Conservation (phyloP, 2,888 invertebrate species). For the Drosophila monieri region DNA sequence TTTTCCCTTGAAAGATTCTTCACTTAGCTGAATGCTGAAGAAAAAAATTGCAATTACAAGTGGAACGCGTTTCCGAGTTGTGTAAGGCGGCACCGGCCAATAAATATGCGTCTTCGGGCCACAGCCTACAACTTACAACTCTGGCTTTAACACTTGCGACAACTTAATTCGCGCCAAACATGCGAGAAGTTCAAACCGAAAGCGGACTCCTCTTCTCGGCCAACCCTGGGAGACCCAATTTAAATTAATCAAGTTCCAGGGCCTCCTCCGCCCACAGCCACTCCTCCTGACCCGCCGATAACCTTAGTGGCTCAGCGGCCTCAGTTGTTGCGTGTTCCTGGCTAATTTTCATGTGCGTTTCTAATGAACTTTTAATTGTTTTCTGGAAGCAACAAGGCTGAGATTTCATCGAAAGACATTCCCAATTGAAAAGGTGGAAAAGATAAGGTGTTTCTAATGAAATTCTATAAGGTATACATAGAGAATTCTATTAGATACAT, state of each 20-base stretch:
- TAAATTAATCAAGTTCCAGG: constrained; percentile 61
- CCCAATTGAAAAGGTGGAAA: constrained; percentile 28
- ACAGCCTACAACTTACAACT: constrained; percentile 16
- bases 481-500: neutral
- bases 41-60: constrained; percentile 58
- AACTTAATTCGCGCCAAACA: constrained; percentile 76
- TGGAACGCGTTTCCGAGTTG: constrained; percentile 74
- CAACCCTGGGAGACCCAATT: constrained; percentile 44
- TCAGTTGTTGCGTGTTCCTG: constrained; percentile 52
- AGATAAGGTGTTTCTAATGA: neutral
- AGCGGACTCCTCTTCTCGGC: constrained; percentile 9
- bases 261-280: constrained; percentile 15
- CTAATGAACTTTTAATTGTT: constrained; percentile 75
- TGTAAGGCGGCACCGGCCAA: constrained; percentile 41
- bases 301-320: neutral
- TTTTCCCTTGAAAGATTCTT: constrained; percentile 10
- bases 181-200: constrained; percentile 52
- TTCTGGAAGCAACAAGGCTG: constrained; percentile 42
- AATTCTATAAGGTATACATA: neutral
- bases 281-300: constrained; percentile 18
- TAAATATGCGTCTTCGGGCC: constrained; percentile 32
- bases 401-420: constrained; percentile 59
- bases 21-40: neutral
- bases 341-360: constrained; percentile 59
- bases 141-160: constrained; percentile 66